phyloP scores from a whole-genome alignment of 2,888 invertebrate species.

The Crocallis elinguaria region DNA sequence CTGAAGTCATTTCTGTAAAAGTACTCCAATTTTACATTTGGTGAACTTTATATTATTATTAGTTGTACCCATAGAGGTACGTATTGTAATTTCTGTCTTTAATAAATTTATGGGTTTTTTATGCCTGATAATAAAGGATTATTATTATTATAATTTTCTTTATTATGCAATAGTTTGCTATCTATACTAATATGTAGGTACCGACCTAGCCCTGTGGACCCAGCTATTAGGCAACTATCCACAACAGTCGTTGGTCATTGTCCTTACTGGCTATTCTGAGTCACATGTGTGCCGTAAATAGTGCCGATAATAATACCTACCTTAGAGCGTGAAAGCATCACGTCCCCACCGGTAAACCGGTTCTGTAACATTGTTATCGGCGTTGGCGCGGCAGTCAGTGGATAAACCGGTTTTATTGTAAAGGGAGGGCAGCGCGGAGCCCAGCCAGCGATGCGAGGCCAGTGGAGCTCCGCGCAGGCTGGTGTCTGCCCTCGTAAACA shows the following conservation, averaged over 20 bases:
- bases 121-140: too few relatives aligned
- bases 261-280: slow-evolving; percentile 3
- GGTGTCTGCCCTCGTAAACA: slow-evolving; percentile 1
- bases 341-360: slow-evolving; percentile 44
- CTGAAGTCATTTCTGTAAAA: slow-evolving; percentile 18
- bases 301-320: slow-evolving; percentile 20
- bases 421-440: slow-evolving; percentile 52
- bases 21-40: too few relatives aligned
- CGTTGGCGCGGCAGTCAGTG: slow-evolving; percentile 44
- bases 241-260: background rate
- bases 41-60: too few relatives aligned
- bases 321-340: slow-evolving; percentile 44
- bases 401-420: slow-evolving; percentile 70
- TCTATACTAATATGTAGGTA: background rate
- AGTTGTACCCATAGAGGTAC: too few relatives aligned
- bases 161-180: too few relatives aligned
- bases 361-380: slow-evolving; percentile 36
- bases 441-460: slow-evolving; percentile 12
- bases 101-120: too few relatives aligned
- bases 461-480: slow-evolving; percentile 21
- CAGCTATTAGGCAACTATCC: background rate
- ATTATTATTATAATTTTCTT: too few relatives aligned
- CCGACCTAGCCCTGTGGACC: too few relatives aligned
- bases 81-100: too few relatives aligned
- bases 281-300: slow-evolving; percentile 30